phyloP scores from a whole-genome alignment of 2,797 vertebrate genomes.

The Acanthopagrus latus region DNA sequence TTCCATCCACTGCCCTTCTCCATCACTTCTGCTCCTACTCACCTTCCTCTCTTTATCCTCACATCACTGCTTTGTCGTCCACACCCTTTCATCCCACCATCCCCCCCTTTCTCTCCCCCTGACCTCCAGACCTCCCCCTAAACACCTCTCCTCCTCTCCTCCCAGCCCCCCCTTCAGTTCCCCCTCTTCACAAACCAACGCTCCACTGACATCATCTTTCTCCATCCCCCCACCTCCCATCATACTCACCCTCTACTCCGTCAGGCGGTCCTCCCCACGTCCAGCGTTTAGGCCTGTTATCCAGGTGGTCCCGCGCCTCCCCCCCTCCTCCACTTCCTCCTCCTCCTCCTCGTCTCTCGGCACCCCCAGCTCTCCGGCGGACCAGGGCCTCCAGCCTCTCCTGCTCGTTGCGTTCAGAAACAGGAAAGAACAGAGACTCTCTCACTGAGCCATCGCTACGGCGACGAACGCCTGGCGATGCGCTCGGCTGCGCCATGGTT shows the following conservation, averaged over 20 bases:
- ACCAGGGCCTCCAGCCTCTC: slow-evolving; percentile 96
- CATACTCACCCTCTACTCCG: slow-evolving; percentile 84
- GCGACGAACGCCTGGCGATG: slow-evolving; percentile 79
- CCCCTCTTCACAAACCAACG: slow-evolving; percentile 19
- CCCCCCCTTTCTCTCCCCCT: slow-evolving; percentile 44
- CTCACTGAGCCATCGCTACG: slow-evolving; percentile 87
- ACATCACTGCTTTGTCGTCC: slow-evolving; percentile 39
- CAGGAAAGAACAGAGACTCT: slow-evolving; percentile 86
- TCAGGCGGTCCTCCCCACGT: slow-evolving; percentile 90
- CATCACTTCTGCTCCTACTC: slow-evolving; percentile 21
- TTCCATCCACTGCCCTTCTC: slow-evolving; percentile 52
- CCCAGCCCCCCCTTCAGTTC: slow-evolving; percentile 34
- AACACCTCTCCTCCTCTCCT: slow-evolving; percentile 28
- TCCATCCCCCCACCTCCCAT: slow-evolving; percentile 29
- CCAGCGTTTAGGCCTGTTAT: slow-evolving; percentile 95
- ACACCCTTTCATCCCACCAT: slow-evolving; percentile 56
- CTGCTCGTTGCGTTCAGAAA: slow-evolving; percentile 90
- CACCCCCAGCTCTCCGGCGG: slow-evolving; percentile 87
- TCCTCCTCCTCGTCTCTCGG: slow-evolving; percentile 69
- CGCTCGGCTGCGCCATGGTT: slow-evolving; percentile 85
- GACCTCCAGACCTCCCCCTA: slow-evolving; percentile 62
- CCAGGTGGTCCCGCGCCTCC: slow-evolving; percentile 77
- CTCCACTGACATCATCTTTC: slow-evolving; percentile 46
- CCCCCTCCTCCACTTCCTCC: slow-evolving; percentile 45
- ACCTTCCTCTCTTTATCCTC: slow-evolving; percentile 6